A percentile compares a stretch with the other conserved stretches of the same genome.
Conservation (phyloP, 2,797 vertebrate genomes). For the Enteromius anoplus region DNA sequence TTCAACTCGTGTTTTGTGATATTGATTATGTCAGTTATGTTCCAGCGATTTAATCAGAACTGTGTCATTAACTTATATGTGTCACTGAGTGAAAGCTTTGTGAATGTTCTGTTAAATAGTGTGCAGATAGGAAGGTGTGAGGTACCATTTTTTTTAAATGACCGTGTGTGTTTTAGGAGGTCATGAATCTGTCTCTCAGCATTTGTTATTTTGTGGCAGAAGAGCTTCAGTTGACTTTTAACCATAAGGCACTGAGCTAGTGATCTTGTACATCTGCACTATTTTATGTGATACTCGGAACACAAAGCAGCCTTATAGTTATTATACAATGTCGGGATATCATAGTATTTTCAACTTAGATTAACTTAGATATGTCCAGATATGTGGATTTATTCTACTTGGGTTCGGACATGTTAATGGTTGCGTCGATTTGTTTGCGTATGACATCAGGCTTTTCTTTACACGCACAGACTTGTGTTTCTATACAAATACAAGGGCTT, state of each 20-base stretch:
- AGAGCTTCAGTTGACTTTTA: constrained; percentile 12
- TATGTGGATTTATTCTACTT: neutral
- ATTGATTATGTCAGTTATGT: constrained; percentile 7
- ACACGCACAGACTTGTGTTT: neutral
- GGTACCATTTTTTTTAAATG: neutral
- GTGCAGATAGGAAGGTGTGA: constrained; percentile 13
- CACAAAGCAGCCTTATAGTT: neutral
- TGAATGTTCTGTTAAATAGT: neutral
- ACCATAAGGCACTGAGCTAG: constrained; percentile 5
- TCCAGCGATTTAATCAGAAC: neutral
- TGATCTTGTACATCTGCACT: constrained; percentile 22
- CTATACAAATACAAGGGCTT: neutral
- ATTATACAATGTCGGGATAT: neutral
- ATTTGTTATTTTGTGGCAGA: constrained; percentile 25
- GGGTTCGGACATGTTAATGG: neutral
- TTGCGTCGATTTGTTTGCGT: neutral
- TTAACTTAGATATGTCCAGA: neutral
- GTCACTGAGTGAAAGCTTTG: neutral
- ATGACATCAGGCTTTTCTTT: neutral
- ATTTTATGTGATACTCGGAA: neutral
- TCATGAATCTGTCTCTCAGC: constrained; percentile 6
- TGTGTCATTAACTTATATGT: neutral
- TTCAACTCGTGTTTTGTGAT: neutral
- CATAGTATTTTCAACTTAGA: no score
- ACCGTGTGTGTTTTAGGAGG: neutral